phyloP scores from a whole-genome alignment of 30 jellyfish, hydroid and myxozoan genomes.

The Aurelia sp. region DNA sequence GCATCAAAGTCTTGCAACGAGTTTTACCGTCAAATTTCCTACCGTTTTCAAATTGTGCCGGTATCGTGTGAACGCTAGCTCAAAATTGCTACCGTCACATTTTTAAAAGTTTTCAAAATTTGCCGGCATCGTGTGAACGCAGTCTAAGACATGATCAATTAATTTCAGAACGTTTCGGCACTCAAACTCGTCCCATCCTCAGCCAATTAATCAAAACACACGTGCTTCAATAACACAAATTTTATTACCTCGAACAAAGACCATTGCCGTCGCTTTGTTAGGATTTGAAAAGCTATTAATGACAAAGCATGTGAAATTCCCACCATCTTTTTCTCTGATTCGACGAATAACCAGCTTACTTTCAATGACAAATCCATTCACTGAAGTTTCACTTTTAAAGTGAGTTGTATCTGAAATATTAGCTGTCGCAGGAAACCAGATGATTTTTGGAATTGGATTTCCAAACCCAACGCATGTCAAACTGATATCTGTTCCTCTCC shows the following conservation, averaged over 20 bases:
- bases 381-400: background rate
- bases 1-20: too few relatives aligned
- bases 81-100: too few relatives aligned
- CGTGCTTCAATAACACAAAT: background rate
- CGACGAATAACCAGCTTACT: slow-evolving; percentile 14
- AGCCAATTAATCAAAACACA: too few relatives aligned
- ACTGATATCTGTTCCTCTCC: slow-evolving; percentile 43
- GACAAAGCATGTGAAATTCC: slow-evolving; percentile 47
- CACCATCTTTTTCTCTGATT: slow-evolving; percentile 22
- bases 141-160: too few relatives aligned
- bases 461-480: slow-evolving; percentile 62
- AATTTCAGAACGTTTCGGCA: too few relatives aligned
- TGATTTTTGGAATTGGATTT: slow-evolving; percentile 51
- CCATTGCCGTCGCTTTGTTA: slow-evolving; percentile 18
- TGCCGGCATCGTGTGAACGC: too few relatives aligned
- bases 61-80: too few relatives aligned
- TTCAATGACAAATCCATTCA: slow-evolving; percentile 25
- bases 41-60: too few relatives aligned
- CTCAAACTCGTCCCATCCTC: too few relatives aligned
- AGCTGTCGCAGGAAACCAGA: slow-evolving; percentile 32
- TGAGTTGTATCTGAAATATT: slow-evolving; percentile 22
- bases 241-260: slow-evolving; percentile 41
- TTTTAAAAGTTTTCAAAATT: too few relatives aligned
- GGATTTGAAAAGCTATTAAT: slow-evolving; percentile 27
- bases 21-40: too few relatives aligned